Evolutionary conservation across 2,888 invertebrate species (phyloP), one percentile per base, ranked within the genome.

Genomic region (Melieria picta): DNA sequence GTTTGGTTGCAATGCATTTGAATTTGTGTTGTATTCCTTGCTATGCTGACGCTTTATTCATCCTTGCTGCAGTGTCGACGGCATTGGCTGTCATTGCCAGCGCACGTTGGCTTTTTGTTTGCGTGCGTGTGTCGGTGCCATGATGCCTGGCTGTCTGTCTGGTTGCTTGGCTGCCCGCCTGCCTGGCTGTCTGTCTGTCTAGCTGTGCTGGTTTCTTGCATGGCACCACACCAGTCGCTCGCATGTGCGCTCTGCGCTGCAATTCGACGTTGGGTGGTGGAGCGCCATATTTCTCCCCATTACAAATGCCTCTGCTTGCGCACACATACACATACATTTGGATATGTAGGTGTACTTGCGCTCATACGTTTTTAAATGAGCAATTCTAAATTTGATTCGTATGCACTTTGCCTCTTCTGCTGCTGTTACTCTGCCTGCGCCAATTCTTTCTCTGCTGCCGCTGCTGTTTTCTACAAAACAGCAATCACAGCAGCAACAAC

Each of bases 391-490:
- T 46, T 10, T 46, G 10, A 43, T n/a, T 45, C 5, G n/a, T 13
- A 13, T 62, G 7, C 13, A 16, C 43, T 11, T 47, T 52, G 62
- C 30, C 42, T 30, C 30, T 30, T 30, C 30, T 30, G 30, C 30
- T 30, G 30, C 30, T 30, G 30, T 30, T 30, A 30, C 30, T 30
- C 30, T 30, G 30, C 30, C 30, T 30, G 30, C 30, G 30, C 30
- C 30, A 1, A 30, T 30, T 30, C 30, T 30, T 30, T 30, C 30
- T 30, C 30, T 30, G 30, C 30, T 30, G 30, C 30, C 30, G 30
- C 30, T 30, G 30, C 30, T 30, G 30, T 30, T 30, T 30, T 61
- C 55, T 52, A 61, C 69, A 69, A 60, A 60, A 62, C 62, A 69
- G 62, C 50, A 57, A 52, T 13, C 11, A 52, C 52, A 58, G 60